Evolutionary conservation across 2,888 invertebrate genomes (phyloP).

Genomic region (Drosophila meridiana): DNA sequence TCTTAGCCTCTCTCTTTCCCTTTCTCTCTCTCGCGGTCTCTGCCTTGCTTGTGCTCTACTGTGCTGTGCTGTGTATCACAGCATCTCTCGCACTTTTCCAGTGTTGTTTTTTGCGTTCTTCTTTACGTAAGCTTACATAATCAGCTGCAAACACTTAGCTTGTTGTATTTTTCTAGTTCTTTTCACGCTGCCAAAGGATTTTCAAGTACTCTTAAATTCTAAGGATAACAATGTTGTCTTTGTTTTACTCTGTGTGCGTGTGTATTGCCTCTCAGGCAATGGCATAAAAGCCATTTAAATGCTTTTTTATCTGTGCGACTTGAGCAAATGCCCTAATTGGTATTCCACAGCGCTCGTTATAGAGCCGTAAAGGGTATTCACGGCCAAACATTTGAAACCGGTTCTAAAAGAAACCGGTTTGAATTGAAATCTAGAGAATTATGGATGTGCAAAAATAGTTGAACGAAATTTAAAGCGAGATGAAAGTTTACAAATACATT

Average conservation of each 20-base stretch:
- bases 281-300: slow-evolving; percentile 34
- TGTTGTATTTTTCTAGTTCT: slow-evolving; percentile 29
- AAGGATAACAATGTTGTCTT: slow-evolving; percentile 65
- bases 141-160: slow-evolving; percentile 32
- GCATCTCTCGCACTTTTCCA: slow-evolving; percentile 39
- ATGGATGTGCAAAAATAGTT: slow-evolving; percentile 9
- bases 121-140: slow-evolving; percentile 71
- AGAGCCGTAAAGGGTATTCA: slow-evolving; percentile 1
- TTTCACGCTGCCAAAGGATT: slow-evolving; percentile 39
- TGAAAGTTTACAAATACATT: slow-evolving; percentile 6
- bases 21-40: background rate
- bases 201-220: slow-evolving; percentile 62
- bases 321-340: slow-evolving; percentile 23
- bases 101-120: slow-evolving; percentile 42
- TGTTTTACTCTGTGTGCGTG: slow-evolving; percentile 39
- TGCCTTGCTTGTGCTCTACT: slow-evolving; percentile 10
- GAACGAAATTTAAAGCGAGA: slow-evolving; percentile 1
- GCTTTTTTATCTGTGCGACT: slow-evolving; percentile 22
- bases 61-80: slow-evolving; percentile 7
- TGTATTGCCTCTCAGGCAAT: slow-evolving; percentile 17
- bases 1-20: slow-evolving; percentile 1
- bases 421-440: background rate
- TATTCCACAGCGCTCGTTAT: background rate
- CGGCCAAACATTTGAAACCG: background rate
- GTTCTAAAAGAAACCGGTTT: slow-evolving; percentile 3